Evolutionary conservation across 2,888 invertebrate genomes (phyloP).

Genomic region (Synanthedon formicaeformis): DNA sequence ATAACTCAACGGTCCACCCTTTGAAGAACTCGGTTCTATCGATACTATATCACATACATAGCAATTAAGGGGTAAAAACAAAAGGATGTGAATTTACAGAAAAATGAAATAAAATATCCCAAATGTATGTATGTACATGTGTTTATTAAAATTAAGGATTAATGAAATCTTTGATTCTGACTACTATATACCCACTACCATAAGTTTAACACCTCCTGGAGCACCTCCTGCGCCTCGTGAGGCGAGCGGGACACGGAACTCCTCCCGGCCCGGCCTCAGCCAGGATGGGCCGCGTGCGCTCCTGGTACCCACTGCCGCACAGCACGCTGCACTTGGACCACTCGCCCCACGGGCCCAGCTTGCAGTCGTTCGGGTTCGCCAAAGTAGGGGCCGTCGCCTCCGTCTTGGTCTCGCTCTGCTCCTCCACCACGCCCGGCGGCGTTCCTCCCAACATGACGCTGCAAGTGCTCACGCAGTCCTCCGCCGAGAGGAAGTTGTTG

Average conservation of each 20-base stretch:
- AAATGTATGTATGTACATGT: too few relatives aligned
- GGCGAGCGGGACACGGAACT: conserved; percentile 71
- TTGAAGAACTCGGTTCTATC: too few relatives aligned
- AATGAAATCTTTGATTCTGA: too few relatives aligned
- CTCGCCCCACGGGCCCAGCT: conserved; percentile 82
- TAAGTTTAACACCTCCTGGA: conserved; percentile 18
- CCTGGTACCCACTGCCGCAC: conserved; percentile 82
- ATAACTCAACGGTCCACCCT: too few relatives aligned
- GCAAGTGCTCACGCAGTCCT: conserved; percentile 83
- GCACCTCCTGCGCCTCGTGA: conserved; percentile 73
- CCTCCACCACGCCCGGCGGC: too few relatives aligned
- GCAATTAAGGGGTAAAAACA: too few relatives aligned
- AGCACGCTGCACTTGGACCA: conserved; percentile 86
- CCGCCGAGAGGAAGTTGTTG: conserved; percentile 88
- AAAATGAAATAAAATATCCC: too few relatives aligned
- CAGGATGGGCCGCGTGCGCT: conserved; percentile 73
- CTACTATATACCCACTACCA: too few relatives aligned
- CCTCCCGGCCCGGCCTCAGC: conserved; percentile 73
- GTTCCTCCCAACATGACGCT: conserved; percentile 57
- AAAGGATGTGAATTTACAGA: too few relatives aligned
- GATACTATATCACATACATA: too few relatives aligned
- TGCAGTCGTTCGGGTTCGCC: conserved; percentile 70
- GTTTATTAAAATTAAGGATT: too few relatives aligned
- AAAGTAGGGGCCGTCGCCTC: conserved; percentile 3
- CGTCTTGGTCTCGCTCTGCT: too few relatives aligned